Base-by-base conservation (phyloP, 2,888 invertebrate genomes). In the Panzeria rudis region DNA sequence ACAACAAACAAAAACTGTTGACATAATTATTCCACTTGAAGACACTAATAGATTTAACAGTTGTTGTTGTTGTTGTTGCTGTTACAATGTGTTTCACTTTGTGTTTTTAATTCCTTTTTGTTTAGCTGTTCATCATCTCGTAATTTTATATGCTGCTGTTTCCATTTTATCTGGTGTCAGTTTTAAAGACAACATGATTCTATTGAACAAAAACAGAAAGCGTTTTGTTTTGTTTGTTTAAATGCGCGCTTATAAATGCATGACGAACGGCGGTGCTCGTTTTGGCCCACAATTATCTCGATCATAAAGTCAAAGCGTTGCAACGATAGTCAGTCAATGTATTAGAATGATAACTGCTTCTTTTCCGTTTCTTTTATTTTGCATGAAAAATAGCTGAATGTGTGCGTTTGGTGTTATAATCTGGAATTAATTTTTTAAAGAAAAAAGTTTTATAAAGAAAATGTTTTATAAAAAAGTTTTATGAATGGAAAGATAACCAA, bases 1-100 rank as follows among this genome's bases (percentile, higher is more conserved):
- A 62, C 66, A 29, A 54, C 41, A 76, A 59, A 82, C 56, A 64
- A 56, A 73, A 77, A 71, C 71, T 77, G 82, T 77, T 82, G 71
- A 82, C 82, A 82, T 82, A 82, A 82, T 82, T 82, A 82, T 82
- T 82, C 76, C 76, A 77, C 82, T 82, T 77, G 82, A 82, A 71
- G 64, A 59, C 76, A 71, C 82, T 82, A 82, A 82, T 66, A 77
- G 76, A 71, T 71, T 76, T 77, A 76, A 82, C 69, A 64, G 69
- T 76, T 75, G n/a, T n/a, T 69, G 3, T 54, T 75, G 17, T 41
- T 66, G 9, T 41, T 71, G 52, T 52, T 35, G 11, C 11, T 38
- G 11, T 59, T 47, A 20, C 44, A 9, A 25, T 69, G 38, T 17
- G 17, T 52, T 71, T 47, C 23, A 13, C n/a, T 50, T 35, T 32